phyloP scores from a whole-genome alignment of 2,888 invertebrate genomes.

The Clistopyga incitator region DNA sequence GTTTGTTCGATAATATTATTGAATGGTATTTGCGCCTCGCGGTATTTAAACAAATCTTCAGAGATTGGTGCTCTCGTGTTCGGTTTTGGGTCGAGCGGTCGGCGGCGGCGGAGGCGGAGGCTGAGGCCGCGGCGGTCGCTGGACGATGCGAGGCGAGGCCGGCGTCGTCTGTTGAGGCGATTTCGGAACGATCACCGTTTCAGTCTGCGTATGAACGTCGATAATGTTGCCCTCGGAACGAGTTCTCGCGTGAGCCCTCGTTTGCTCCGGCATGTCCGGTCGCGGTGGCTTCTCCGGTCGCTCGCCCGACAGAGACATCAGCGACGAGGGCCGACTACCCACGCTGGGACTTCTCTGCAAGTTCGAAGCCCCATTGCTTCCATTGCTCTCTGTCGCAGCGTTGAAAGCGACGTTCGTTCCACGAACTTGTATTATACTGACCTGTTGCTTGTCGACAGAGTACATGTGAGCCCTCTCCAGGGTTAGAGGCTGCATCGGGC shows the following conservation, averaged over 20 bases:
- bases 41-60: slow-evolving; percentile 63
- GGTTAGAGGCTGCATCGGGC: slow-evolving; percentile 81
- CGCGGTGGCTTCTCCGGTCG: slow-evolving; percentile 77
- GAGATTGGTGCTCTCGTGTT: slow-evolving; percentile 83
- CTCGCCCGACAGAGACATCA: slow-evolving; percentile 79
- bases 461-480: slow-evolving; percentile 90
- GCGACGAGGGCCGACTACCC: slow-evolving; percentile 81
- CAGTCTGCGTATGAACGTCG: slow-evolving; percentile 84
- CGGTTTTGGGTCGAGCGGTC: slow-evolving; percentile 76
- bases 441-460: slow-evolving; percentile 91
- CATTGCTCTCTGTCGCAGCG: slow-evolving; percentile 76
- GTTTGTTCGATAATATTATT: slow-evolving; percentile 54
- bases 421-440: slow-evolving; percentile 88
- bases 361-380: slow-evolving; percentile 79
- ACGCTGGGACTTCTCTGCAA: slow-evolving; percentile 84
- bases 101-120: slow-evolving; percentile 83
- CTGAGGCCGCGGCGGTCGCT: slow-evolving; percentile 80
- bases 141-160: slow-evolving; percentile 80
- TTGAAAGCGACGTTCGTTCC: slow-evolving; percentile 73
- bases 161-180: slow-evolving; percentile 77
- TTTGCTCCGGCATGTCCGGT: slow-evolving; percentile 72
- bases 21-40: slow-evolving; percentile 12
- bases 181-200: slow-evolving; percentile 78
- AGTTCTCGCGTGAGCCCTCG: slow-evolving; percentile 81
- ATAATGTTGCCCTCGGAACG: slow-evolving; percentile 88